phyloP scores from a whole-genome alignment of 2,797 vertebrate species.

The Cryptoblepharus egeriae region DNA sequence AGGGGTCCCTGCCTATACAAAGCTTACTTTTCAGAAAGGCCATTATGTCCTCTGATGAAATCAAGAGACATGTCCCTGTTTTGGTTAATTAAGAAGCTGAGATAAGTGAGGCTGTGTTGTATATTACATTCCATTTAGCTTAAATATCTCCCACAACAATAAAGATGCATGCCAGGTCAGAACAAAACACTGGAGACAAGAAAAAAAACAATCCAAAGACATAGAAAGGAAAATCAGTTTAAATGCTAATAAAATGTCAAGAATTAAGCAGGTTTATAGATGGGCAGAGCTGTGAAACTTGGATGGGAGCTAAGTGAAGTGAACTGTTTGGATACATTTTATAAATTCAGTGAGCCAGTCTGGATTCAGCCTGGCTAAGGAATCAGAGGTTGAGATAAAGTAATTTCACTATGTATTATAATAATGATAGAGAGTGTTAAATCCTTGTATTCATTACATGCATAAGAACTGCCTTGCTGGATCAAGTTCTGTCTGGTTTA shows the following conservation, averaged over 20 bases:
- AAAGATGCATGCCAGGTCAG: slow-evolving; percentile 7
- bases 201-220: neutral
- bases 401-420: neutral
- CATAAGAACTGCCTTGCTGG: neutral
- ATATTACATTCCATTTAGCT: slow-evolving; percentile 23
- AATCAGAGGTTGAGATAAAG: neutral
- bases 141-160: slow-evolving; percentile 24
- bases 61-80: slow-evolving; percentile 4
- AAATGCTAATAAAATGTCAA: neutral
- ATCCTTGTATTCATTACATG: neutral
- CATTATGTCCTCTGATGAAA: neutral
- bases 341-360: neutral
- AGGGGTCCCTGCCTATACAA: neutral
- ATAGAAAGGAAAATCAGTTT: slow-evolving; percentile 1
- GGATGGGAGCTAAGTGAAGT: neutral
- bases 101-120: neutral
- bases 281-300: neutral
- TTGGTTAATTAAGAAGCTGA: slow-evolving; percentile 33
- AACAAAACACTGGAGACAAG: slow-evolving; percentile 26
- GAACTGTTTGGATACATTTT: neutral
- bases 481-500: neutral
- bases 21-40: slow-evolving; percentile 21
- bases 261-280: neutral
- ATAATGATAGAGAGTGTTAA: slow-evolving; percentile 6
- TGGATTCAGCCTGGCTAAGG: neutral